Conservation (phyloP, 1,140 invertebrate genomes). For the Pomacea maculata region DNA sequence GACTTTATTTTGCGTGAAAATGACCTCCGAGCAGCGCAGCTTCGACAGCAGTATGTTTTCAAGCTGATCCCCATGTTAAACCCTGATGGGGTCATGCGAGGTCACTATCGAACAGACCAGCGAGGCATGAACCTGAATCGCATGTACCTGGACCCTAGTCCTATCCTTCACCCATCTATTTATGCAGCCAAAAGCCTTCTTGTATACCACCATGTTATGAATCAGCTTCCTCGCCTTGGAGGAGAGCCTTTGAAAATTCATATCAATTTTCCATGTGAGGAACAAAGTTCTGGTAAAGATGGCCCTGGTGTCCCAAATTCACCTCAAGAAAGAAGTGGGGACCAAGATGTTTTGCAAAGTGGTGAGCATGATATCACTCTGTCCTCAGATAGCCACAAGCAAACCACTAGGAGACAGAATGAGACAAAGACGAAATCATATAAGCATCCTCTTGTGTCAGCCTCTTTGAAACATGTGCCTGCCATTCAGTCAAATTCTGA, state of each 20-base stretch:
- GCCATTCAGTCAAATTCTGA: too few relatives aligned
- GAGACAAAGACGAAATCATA: too few relatives aligned
- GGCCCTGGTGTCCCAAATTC: too few relatives aligned
- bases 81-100: constrained; percentile 89
- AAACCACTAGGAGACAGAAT: too few relatives aligned
- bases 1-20: constrained; percentile 64
- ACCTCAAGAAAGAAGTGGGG: too few relatives aligned
- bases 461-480: too few relatives aligned
- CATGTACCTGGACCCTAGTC: constrained; percentile 64
- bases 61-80: constrained; percentile 93
- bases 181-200: constrained; percentile 66
- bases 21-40: constrained; percentile 59
- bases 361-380: too few relatives aligned
- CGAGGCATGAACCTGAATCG: constrained; percentile 68
- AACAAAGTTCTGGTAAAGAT: too few relatives aligned
- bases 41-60: constrained; percentile 83
- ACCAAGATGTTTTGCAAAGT: too few relatives aligned
- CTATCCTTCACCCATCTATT: constrained; percentile 63
- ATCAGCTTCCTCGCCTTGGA: constrained; percentile 39
- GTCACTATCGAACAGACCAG: constrained; percentile 90
- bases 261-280: constrained; percentile 44
- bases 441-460: too few relatives aligned
- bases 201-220: constrained; percentile 63
- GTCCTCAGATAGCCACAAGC: too few relatives aligned
- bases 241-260: constrained; percentile 37